phyloP scores from a whole-genome alignment of 2,113 vertebrate species.

The Chlamydotis undulata region DNA sequence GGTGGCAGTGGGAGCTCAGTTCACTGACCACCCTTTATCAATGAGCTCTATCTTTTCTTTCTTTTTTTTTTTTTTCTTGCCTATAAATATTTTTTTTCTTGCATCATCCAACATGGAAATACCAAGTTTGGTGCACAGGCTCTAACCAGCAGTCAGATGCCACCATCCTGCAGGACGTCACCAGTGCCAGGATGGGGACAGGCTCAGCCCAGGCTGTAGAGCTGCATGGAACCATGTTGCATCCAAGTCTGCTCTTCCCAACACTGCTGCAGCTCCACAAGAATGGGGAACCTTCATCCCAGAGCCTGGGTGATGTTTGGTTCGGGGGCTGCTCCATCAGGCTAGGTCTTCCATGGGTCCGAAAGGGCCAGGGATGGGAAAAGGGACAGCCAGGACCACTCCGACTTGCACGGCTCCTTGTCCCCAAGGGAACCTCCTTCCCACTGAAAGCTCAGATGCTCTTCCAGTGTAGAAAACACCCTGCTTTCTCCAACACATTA shows the following conservation, averaged over 20 bases:
- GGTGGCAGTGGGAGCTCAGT: neutral
- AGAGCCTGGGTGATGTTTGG: neutral
- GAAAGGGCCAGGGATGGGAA: neutral
- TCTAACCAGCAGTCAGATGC: neutral
- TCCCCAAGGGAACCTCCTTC: neutral
- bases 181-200: neutral
- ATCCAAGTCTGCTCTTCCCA: neutral
- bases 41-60: neutral
- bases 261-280: rapidly evolving
- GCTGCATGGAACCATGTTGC: rapidly evolving
- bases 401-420: neutral
- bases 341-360: rapidly evolving
- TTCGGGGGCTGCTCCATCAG: neutral
- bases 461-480: neutral
- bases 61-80: too few species aligned
- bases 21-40: neutral
- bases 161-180: neutral
- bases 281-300: neutral
- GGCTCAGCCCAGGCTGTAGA: neutral
- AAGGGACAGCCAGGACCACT: neutral
- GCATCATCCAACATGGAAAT: neutral
- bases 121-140: neutral
- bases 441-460: neutral
- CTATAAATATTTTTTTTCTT: neutral
- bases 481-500: rapidly evolving